These are phyloP conservation scores for Noturus placidus DNA, from an alignment of 2,113 vertebrate species.

Conservation along the genomic window DNA sequence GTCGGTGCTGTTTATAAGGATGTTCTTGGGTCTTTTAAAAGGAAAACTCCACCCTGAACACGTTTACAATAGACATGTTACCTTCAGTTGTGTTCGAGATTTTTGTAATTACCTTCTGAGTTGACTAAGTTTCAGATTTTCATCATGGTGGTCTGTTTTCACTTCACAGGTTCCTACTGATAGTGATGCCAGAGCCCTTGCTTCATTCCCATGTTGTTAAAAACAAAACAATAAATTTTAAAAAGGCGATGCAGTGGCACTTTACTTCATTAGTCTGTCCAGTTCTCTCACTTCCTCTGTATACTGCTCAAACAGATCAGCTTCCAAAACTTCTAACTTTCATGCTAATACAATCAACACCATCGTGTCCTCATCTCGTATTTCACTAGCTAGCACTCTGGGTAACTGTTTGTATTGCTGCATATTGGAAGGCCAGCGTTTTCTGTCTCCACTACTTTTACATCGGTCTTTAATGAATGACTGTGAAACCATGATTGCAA, in stretches of 20 bases:
- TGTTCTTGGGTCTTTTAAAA: no score
- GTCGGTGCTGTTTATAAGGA: slow-evolving; percentile 14
- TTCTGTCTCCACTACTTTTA: no score
- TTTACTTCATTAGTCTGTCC: background rate
- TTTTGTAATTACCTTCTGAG: background rate
- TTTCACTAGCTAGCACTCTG: no score
- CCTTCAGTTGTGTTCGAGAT: background rate
- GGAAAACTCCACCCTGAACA: background rate
- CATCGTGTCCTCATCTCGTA: no score
- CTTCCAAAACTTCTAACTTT: background rate
- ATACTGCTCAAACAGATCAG: no score
- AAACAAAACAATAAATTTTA: no score
- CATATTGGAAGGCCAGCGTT: no score
- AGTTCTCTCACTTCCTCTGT: background rate
- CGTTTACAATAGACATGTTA: background rate
- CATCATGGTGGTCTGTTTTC: background rate
- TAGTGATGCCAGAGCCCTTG: no score
- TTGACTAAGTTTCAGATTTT: no score
- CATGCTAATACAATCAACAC: background rate
- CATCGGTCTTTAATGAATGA: no score
- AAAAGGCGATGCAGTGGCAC: background rate
- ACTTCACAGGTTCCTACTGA: background rate
- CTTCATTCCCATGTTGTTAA: background rate
- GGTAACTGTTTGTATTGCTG: no score
- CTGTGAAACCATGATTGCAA: no score